Percentiles rank a stretch among this genome's conserved stretches.
phyloP scores from a whole-genome alignment of 2,113 vertebrate species.

The Puffinus mauretanicus region DNA sequence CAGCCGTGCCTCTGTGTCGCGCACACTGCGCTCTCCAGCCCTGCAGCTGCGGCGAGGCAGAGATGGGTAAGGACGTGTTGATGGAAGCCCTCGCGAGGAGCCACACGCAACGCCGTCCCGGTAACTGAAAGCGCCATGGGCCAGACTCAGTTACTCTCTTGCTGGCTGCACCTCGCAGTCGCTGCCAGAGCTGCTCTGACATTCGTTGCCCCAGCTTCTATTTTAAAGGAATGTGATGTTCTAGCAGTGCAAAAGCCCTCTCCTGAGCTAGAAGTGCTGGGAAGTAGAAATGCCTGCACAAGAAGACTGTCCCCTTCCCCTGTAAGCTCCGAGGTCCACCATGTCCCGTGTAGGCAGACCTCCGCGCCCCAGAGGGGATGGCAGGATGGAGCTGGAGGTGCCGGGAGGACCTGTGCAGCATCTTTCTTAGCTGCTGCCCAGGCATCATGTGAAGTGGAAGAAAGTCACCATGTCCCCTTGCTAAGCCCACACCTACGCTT shows the following conservation, averaged over 20 bases:
- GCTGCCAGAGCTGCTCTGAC: background rate
- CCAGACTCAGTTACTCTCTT: background rate
- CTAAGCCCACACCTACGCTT: background rate
- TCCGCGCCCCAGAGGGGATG: accelerated
- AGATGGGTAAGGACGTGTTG: background rate
- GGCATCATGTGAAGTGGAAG: accelerated
- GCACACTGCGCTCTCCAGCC: background rate
- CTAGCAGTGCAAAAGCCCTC: background rate
- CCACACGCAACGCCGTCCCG: accelerated
- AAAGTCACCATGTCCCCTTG: accelerated
- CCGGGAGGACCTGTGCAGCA: background rate
- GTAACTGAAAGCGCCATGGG: background rate
- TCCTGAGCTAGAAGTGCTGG: background rate
- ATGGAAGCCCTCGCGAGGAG: background rate
- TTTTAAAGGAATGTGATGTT: background rate
- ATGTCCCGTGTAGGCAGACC: background rate
- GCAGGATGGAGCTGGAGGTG: background rate
- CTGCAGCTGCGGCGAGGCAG: background rate
- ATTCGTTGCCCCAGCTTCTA: background rate
- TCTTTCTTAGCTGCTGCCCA: background rate
- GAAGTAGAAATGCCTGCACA: background rate
- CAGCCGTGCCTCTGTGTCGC: background rate
- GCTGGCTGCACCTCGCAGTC: accelerated
- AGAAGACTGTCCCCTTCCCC: background rate
- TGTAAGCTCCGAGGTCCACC: background rate